phyloP scores from a whole-genome alignment of 2,797 vertebrate species.

The Anabacerthia variegaticeps region DNA sequence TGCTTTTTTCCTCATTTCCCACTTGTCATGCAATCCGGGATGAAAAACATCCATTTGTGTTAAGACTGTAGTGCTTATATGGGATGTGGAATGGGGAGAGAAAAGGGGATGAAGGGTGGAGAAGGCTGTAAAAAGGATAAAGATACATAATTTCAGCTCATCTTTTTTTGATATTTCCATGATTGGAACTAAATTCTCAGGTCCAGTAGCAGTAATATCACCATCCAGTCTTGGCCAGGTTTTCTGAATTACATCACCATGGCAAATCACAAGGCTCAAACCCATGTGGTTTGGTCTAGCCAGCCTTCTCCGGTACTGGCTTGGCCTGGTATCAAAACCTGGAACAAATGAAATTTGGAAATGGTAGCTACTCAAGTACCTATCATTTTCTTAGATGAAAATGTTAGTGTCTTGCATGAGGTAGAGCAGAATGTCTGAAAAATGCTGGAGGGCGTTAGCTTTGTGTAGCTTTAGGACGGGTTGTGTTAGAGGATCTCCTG shows the following conservation, averaged over 20 bases:
- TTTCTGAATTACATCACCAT: not conserved
- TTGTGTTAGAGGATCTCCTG: rapidly evolving
- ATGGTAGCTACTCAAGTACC: not conserved
- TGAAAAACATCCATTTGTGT: not conserved
- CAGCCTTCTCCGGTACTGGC: not conserved
- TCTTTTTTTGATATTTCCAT: not conserved
- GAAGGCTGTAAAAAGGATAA: not conserved
- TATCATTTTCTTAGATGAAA: not conserved
- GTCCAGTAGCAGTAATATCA: not conserved
- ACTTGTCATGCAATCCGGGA: not conserved
- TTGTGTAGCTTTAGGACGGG: not conserved
- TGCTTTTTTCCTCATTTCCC: not conserved
- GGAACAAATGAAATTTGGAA: not conserved
- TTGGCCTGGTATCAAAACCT: not conserved
- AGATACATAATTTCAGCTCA: not conserved
- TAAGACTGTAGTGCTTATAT: not conserved
- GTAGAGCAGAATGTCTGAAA: not conserved
- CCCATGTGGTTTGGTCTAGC: not conserved
- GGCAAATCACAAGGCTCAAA: not conserved
- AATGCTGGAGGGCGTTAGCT: not conserved
- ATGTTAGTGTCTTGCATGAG: not conserved
- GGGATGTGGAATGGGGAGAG: no score
- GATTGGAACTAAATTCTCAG: not conserved
- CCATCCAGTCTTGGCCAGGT: not conserved
- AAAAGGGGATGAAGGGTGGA: not conserved